Percentiles rank a stretch among this genome's conserved stretches.
These are phyloP conservation scores for Epirrhoe alternata DNA, from an alignment of 2,888 invertebrate species.

Conservation along the genomic window DNA sequence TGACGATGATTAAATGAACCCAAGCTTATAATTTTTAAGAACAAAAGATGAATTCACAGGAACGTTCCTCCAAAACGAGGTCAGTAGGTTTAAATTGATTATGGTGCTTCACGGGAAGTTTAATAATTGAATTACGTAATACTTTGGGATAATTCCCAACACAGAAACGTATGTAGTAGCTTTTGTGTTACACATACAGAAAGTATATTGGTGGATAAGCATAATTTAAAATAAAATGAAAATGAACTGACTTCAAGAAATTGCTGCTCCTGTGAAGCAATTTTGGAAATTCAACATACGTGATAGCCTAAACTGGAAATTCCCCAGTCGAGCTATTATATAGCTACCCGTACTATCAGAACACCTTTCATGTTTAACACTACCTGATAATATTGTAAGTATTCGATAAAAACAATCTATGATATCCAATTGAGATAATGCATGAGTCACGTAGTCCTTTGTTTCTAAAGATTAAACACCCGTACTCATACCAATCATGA, in stretches of 20 bases:
- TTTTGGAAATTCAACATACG: neutral
- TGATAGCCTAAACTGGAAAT: neutral
- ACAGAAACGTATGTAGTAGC: neutral
- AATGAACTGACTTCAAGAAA: no score
- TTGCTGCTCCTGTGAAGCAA: no score
- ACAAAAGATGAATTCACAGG: neutral
- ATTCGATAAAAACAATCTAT: slow-evolving; percentile 1
- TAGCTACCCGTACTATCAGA: neutral
- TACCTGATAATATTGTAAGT: neutral
- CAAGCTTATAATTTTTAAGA: slow-evolving; percentile 17
- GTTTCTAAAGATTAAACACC: neutral
- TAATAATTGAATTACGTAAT: neutral
- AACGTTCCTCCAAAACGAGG: neutral
- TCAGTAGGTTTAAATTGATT: neutral
- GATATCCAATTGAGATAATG: neutral
- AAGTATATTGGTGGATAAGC: neutral
- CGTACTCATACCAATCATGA: neutral
- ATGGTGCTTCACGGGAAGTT: neutral
- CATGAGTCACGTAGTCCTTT: neutral
- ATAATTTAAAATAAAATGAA: no score
- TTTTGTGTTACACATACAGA: neutral
- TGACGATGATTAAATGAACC: neutral
- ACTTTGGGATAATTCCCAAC: neutral
- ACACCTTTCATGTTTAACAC: neutral
- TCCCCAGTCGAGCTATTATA: neutral